These are phyloP conservation scores for Micoletzkya japonica DNA, from an alignment of 2,888 invertebrate species.

Conservation along the genomic window DNA sequence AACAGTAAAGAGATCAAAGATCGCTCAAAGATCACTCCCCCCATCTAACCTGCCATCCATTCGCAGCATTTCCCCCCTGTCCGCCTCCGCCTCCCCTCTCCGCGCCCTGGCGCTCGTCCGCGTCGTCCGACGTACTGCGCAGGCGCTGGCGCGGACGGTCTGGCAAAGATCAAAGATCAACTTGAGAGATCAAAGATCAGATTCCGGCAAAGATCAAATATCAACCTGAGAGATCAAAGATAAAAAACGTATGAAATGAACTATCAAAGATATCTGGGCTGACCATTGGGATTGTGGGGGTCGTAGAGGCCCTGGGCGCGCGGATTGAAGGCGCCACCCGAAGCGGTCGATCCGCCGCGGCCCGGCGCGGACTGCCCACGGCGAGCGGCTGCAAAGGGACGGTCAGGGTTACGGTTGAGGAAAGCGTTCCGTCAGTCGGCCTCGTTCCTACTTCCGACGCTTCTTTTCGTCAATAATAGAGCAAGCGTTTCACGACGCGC, in stretches of 20 bases:
- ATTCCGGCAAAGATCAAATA: too few relatives aligned
- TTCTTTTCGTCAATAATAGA: too few relatives aligned
- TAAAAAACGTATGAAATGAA: not conserved
- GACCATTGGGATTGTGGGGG: constrained; percentile 32
- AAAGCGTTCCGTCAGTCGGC: too few relatives aligned
- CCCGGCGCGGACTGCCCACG: constrained; percentile 37
- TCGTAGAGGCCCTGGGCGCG: constrained; percentile 53
- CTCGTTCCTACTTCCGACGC: too few relatives aligned
- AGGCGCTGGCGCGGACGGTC: constrained; percentile 44
- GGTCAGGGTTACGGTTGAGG: too few relatives aligned
- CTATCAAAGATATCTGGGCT: not conserved
- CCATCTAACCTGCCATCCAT: too few relatives aligned
- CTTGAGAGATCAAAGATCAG: not conserved
- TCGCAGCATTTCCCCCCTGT: too few relatives aligned
- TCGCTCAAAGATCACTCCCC: too few relatives aligned
- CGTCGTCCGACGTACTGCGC: constrained; percentile 37
- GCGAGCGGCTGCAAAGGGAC: constrained; percentile 27
- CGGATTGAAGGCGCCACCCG: constrained; percentile 38
- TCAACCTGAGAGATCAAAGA: not conserved
- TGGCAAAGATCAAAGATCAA: not conserved
- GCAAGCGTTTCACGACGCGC: too few relatives aligned
- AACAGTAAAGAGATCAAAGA: too few relatives aligned
- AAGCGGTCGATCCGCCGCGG: constrained; percentile 40
- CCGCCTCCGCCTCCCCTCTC: too few relatives aligned
- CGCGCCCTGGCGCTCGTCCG: constrained; percentile 14